Evolutionary conservation across 2,888 invertebrate genomes (phyloP).

Genomic region (Mythimna loreyi): DNA sequence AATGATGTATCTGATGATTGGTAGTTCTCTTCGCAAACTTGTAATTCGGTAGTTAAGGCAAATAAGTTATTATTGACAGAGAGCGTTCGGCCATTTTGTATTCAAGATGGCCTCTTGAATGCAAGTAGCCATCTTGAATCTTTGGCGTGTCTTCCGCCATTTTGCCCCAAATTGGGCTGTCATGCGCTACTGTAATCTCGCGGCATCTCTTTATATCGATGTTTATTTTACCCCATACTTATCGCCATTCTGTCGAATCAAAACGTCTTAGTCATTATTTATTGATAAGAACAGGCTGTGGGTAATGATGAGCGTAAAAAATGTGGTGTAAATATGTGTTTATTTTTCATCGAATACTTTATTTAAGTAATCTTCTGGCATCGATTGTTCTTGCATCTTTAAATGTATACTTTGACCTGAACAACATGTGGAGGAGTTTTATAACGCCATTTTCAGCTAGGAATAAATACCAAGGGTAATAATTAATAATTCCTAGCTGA

Average conservation of each 20-base stretch:
- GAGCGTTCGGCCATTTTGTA: background rate
- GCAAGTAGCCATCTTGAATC: conserved; percentile 10
- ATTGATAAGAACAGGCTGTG: background rate
- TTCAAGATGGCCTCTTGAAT: background rate
- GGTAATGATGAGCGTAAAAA: background rate
- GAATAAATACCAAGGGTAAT: too few relatives aligned
- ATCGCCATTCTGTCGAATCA: conserved; percentile 3
- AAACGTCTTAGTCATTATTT: conserved; percentile 16
- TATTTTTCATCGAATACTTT: too few relatives aligned
- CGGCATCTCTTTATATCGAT: background rate
- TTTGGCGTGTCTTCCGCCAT: conserved; percentile 22
- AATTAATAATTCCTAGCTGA: too few relatives aligned
- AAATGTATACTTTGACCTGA: too few relatives aligned
- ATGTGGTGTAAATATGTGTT: too few relatives aligned
- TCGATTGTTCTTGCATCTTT: too few relatives aligned
- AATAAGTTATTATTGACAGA: conserved; percentile 54
- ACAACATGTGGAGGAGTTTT: too few relatives aligned
- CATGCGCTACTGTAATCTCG: conserved; percentile 61
- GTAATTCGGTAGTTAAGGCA: conserved; percentile 39
- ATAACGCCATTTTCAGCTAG: too few relatives aligned
- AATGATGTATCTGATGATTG: conserved; percentile 24
- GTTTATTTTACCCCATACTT: conserved; percentile 33
- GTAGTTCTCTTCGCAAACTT: background rate
- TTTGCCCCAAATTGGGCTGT: conserved; percentile 22
- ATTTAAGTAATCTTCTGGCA: too few relatives aligned